phyloP scores from a whole-genome alignment of 2,888 invertebrate genomes.

The Sisyra terminalis region DNA sequence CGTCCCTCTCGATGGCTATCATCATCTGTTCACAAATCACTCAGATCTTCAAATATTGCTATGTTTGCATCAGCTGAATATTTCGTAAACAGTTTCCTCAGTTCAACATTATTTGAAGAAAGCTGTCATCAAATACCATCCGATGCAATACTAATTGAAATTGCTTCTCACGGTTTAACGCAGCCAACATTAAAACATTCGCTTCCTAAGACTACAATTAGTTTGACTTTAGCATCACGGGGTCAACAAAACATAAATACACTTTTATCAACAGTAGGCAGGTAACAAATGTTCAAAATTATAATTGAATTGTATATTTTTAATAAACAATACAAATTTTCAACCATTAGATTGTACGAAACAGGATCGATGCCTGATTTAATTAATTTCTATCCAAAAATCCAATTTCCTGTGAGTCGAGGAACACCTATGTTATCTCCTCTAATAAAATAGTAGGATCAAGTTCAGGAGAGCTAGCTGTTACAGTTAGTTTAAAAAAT shows the following conservation, averaged over 20 bases:
- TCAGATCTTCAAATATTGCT: constrained; percentile 52
- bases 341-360: constrained; percentile 52
- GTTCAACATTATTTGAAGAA: constrained; percentile 57
- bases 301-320: not conserved
- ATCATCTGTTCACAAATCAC: constrained; percentile 54
- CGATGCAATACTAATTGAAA: constrained; percentile 71
- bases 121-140: constrained; percentile 60
- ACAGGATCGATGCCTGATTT: constrained; percentile 60
- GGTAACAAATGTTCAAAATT: constrained; percentile 26
- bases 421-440: constrained; percentile 76
- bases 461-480: constrained; percentile 1
- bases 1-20: constrained; percentile 71
- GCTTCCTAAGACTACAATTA: constrained; percentile 47
- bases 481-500: constrained; percentile 8
- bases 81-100: constrained; percentile 70
- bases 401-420: constrained; percentile 68
- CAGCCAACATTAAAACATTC: constrained; percentile 75
- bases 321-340: constrained; percentile 30
- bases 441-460: constrained; percentile 78
- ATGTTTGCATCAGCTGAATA: constrained; percentile 68
- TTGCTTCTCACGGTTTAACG: constrained; percentile 79
- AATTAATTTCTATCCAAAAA: constrained; percentile 55
- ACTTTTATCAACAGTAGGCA: constrained; percentile 44
- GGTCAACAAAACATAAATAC: constrained; percentile 45
- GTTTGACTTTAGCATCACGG: constrained; percentile 59